A percentile compares a stretch with the other conserved stretches of the same genome.
phyloP scores from a whole-genome alignment of 2,113 vertebrate genomes.

The Columba livia region DNA sequence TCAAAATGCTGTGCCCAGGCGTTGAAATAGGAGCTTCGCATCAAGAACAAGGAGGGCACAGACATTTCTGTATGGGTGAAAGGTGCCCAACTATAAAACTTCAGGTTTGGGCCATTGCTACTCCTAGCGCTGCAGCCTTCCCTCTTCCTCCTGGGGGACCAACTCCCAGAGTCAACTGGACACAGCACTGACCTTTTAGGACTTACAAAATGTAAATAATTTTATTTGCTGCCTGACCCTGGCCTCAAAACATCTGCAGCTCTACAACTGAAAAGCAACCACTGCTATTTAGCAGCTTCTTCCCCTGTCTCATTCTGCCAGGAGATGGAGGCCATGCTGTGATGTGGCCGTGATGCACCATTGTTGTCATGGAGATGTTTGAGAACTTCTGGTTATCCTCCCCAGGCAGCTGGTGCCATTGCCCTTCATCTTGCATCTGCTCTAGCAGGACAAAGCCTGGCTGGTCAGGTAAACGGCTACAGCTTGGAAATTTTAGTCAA shows the following conservation, averaged over 20 bases:
- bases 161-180: not conserved
- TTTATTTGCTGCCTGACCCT: not conserved
- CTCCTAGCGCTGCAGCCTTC: not conserved
- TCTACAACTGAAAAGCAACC: not conserved
- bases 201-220: not conserved
- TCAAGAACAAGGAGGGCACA: not conserved
- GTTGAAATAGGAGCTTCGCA: not conserved
- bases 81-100: not conserved
- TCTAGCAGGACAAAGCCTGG: not conserved
- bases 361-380: not conserved
- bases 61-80: not conserved
- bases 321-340: not conserved
- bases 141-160: not conserved
- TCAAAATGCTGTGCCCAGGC: not conserved
- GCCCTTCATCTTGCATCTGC: not conserved
- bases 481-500: not conserved
- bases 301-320: not conserved
- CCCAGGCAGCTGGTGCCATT: not conserved
- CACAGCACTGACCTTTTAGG: not conserved
- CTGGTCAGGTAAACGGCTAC: not conserved
- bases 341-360: not conserved
- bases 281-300: not conserved
- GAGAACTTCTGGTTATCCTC: not conserved
- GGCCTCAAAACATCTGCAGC: constrained; percentile 1
- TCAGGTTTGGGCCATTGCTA: not conserved